Conservation (phyloP, 2,797 vertebrate genomes). For the Coranthus polyacanthus region DNA sequence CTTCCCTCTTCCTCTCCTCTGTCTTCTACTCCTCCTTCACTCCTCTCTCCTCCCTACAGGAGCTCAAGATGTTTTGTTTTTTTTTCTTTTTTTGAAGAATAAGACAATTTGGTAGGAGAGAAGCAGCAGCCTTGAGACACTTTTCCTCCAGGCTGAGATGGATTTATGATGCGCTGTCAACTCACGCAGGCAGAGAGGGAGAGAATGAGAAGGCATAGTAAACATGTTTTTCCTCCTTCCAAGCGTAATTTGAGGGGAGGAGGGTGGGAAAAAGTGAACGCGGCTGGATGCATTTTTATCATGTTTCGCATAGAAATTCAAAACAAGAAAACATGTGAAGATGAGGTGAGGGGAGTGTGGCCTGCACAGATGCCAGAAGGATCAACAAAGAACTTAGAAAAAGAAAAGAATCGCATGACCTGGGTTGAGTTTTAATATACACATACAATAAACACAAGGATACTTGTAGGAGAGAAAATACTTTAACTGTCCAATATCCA, state of each 20-base stretch:
- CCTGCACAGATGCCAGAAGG: neutral
- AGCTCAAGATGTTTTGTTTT: constrained; percentile 33
- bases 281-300: constrained; percentile 59
- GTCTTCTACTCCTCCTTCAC: neutral
- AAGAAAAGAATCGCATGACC: no score
- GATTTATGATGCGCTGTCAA: constrained; percentile 76
- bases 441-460: no score
- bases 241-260: constrained; percentile 62
- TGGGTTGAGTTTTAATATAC: no score
- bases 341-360: neutral
- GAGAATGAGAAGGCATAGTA: constrained; percentile 70
- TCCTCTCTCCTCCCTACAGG: neutral
- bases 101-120: constrained; percentile 54
- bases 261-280: constrained; percentile 31
- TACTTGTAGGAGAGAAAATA: no score
- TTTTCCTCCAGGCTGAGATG: constrained; percentile 75
- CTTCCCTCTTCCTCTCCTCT: neutral
- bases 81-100: constrained; percentile 48
- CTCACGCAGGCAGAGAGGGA: constrained; percentile 42
- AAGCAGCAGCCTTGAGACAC: constrained; percentile 67
- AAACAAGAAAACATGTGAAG: constrained; percentile 36
- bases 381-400: neutral
- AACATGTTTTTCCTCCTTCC: constrained; percentile 74
- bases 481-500: no score
- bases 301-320: constrained; percentile 53